Evolutionary conservation across 2,797 vertebrate genomes (phyloP).

Genomic region (Acropternis orthonyx): DNA sequence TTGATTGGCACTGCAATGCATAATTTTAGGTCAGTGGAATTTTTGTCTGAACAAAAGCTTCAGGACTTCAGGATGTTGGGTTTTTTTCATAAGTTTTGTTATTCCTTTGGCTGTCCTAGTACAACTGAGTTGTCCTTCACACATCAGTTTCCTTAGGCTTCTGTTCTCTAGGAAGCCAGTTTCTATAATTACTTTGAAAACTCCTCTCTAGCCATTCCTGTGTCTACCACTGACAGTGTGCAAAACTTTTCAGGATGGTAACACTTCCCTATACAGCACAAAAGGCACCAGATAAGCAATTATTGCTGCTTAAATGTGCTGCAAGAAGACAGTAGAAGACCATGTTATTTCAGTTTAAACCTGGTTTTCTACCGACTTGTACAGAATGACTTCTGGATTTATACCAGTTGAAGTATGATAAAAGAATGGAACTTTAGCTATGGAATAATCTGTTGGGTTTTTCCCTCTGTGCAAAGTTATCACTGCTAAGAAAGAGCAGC

Average conservation of each 20-base stretch:
- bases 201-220: background rate
- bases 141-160: background rate
- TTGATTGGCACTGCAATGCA: background rate
- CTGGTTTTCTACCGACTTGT: background rate
- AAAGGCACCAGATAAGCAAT: background rate
- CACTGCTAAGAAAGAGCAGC: background rate
- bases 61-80: background rate
- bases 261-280: background rate
- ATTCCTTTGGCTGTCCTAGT: background rate
- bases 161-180: background rate
- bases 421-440: background rate
- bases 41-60: conserved; percentile 22
- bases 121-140: background rate
- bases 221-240: background rate
- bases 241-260: background rate
- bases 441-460: background rate
- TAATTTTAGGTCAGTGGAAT: background rate
- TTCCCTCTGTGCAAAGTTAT: background rate
- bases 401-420: background rate
- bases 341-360: background rate
- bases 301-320: background rate
- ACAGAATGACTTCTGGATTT: background rate
- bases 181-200: background rate
- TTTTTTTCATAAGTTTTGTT: background rate
- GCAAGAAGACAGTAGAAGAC: background rate